A percentile compares a stretch with the other conserved stretches of the same genome.
Conservation (phyloP, 1,140 invertebrate species). For the Carposina sasakii region DNA sequence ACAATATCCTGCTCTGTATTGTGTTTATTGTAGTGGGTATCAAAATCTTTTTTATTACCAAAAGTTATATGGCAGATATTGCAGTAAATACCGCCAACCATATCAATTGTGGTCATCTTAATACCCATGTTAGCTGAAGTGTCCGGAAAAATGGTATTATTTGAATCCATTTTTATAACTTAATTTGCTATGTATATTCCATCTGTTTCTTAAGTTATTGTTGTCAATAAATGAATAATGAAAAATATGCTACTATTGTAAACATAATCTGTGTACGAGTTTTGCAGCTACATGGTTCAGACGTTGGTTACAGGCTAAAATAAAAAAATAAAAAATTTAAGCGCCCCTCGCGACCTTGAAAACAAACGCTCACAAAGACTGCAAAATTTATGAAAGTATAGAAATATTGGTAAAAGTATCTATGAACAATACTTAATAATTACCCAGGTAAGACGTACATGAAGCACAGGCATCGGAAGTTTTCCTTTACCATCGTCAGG, state of each 20-base stretch:
- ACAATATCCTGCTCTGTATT: slow-evolving; percentile 32
- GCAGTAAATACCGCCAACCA: slow-evolving; percentile 57
- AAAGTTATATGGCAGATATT: slow-evolving; percentile 47
- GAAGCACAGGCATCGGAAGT: too few relatives aligned
- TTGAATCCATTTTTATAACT: too few relatives aligned
- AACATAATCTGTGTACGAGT: slow-evolving; percentile 38
- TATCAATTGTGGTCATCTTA: slow-evolving; percentile 56
- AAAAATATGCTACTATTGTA: slow-evolving; percentile 42
- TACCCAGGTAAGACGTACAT: too few relatives aligned
- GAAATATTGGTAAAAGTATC: too few relatives aligned
- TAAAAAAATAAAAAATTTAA: slow-evolving; percentile 19
- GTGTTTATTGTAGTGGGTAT: slow-evolving; percentile 49
- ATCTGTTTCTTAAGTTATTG: slow-evolving; percentile 35
- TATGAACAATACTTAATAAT: too few relatives aligned
- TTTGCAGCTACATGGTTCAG: slow-evolving; percentile 51
- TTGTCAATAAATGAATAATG: too few relatives aligned
- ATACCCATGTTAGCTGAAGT: too few relatives aligned
- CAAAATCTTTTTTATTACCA: slow-evolving; percentile 52
- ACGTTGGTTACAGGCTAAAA: slow-evolving; percentile 36
- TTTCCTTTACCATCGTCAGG: too few relatives aligned
- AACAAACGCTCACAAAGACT: too few relatives aligned
- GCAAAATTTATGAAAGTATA: too few relatives aligned
- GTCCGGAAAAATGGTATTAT: too few relatives aligned
- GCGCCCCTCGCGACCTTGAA: background rate
- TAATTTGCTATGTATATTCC: slow-evolving; percentile 59